Evolutionary conservation across 2,888 invertebrate species (phyloP), one percentile per base, ranked within the genome.

Genomic region (Chrysolina haemoptera): DNA sequence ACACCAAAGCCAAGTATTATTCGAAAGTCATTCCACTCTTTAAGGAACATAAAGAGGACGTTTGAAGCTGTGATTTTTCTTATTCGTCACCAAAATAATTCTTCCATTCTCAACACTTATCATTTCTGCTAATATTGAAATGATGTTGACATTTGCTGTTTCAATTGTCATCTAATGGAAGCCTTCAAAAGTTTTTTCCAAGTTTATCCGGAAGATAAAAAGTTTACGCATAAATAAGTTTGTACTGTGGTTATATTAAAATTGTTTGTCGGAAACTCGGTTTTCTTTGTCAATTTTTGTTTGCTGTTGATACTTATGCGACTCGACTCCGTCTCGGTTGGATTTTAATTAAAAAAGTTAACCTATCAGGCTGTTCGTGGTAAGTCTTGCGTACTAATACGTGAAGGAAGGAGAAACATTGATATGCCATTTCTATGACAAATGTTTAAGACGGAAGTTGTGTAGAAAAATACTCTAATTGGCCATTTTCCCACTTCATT

Each of bases 401-500:
- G 53, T 22, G 16, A 18, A 20, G 55, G 53, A 67, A 53, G 20
- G 35, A 67, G 40, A 35, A 67, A 67, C 35, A 55, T 53, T 53
- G 67, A 55, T 67, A 67, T 74, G 70, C 64, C 71, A 69, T 74
- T 67, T 68, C 43, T 66, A 65, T 68, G 70, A 63, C 68, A 70
- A 71, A 74, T 63, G 74, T 67, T 43, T 55, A 70, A 74, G 59
- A 20, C 68, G 63, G 48, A 75, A 79, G 67, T 77, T 76, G 71
- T 74, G 75, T 78, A 76, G 74, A 72, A 81, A 81, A 79, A 77
- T 71, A 73, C 73, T 75, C 74, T 80, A 81, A 80, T 80, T 79
- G 78, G 79, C 78, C 75, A 74, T 80, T 81, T 79, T 79, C 76
- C 76, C 76, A 78, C 71, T 72, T 74, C 78, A 80, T 79, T 80